Evolutionary conservation across 2,888 invertebrate species (phyloP), one percentile per base, ranked within the genome.

Genomic region (Doris montereyensis): DNA sequence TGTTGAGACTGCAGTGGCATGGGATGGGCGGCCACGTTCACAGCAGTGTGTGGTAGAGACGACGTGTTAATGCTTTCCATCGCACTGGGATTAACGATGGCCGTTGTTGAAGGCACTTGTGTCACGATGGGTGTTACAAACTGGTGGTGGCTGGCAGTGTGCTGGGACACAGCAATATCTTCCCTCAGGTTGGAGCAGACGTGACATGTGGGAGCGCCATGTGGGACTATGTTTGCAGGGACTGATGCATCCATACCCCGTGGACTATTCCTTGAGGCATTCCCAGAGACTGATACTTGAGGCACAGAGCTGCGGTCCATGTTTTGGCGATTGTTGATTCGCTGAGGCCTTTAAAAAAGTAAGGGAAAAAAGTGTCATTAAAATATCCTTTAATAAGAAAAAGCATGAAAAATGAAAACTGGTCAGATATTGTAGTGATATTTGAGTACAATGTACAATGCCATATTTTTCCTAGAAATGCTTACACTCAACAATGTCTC

Each of bases 21-120:
- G 35, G 72, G 62, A 2, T 71, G 41, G 5, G 65, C 52, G 21
- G 71, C 26, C 70, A 62, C 70, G 2, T 72, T 41, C 21, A 70
- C 78, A 13, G 71, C 8, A 17, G 52, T 41, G 17, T 5, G 52
- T 10, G 52, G 52, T n/a, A n/a, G n/a, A n/a, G n/a, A n/a, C n/a
- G n/a, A n/a, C n/a, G n/a, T n/a, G n/a, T n/a, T n/a, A n/a, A n/a
- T n/a, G n/a, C n/a, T n/a, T n/a, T n/a, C n/a, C n/a, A n/a, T n/a
- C n/a, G n/a, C n/a, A n/a, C n/a, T n/a, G n/a, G 60, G 78, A 34
- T 74, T 74, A 8, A 74, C 74, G 17, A 68, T 58, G 4, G 68
- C 58, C 2, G 74, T 21, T 3, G 78, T 21, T 28, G 74, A 26
- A 28, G 34, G 60, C 32, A 30, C 58, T 74, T 10, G 74, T 30